A percentile compares a stretch with the other conserved stretches of the same genome.
These are phyloP conservation scores for Polyploca ridens DNA, from an alignment of 2,888 invertebrate genomes.

Conservation along the genomic window DNA sequence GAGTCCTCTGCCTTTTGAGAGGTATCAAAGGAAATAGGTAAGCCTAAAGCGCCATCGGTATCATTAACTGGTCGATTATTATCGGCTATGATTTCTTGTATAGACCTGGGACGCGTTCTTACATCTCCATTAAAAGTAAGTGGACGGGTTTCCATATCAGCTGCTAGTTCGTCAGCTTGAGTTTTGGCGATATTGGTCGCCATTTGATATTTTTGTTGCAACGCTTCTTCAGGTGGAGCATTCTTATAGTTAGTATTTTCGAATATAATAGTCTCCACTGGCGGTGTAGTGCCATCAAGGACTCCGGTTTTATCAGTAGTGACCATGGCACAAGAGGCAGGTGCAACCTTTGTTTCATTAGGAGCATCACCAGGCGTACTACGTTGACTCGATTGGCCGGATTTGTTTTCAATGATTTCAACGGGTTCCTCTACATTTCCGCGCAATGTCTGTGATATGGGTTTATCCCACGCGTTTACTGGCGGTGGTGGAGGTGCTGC, in stretches of 20 bases:
- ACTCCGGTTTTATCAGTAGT: constrained; percentile 81
- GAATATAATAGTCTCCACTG: constrained; percentile 95
- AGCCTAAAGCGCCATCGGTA: constrained; percentile 77
- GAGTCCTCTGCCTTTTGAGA: constrained; percentile 88
- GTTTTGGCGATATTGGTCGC: constrained; percentile 72
- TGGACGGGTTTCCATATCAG: constrained; percentile 79
- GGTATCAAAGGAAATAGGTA: constrained; percentile 88
- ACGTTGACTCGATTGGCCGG: constrained; percentile 73
- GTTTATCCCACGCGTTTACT: constrained; percentile 94
- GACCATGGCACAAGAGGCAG: constrained; percentile 53
- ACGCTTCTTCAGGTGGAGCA: constrained; percentile 87
- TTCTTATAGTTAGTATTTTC: constrained; percentile 96
- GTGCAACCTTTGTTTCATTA: constrained; percentile 59
- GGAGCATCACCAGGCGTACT: constrained; percentile 74
- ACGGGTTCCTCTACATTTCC: constrained; percentile 78
- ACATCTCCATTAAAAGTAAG: constrained; percentile 75
- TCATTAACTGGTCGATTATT: constrained; percentile 63
- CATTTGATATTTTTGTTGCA: constrained; percentile 86
- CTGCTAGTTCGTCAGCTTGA: constrained; percentile 74
- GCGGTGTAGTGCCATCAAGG: constrained; percentile 90
- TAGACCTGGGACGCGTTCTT: constrained; percentile 70
- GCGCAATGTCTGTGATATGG: constrained; percentile 88
- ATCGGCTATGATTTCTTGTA: constrained; percentile 77
- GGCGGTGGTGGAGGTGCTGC: constrained; percentile 88
- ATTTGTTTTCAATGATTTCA: constrained; percentile 63